A percentile compares a stretch with the other conserved stretches of the same genome.
Evolutionary conservation across 1,140 invertebrate genomes (phyloP).

Genomic region (Drosophila pruinosa): DNA sequence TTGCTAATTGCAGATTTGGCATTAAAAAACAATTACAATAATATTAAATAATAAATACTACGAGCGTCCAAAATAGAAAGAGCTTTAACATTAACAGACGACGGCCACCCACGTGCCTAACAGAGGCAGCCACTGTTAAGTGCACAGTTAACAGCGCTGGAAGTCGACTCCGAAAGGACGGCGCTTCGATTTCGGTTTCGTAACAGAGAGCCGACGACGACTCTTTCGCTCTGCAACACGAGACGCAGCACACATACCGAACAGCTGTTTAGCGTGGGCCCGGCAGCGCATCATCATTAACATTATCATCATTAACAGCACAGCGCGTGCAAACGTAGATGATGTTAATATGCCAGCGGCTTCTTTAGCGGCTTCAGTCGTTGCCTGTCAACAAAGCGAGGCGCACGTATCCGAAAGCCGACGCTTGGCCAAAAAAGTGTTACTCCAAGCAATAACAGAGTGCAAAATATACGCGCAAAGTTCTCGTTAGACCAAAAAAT

Average conservation of each 20-base stretch:
- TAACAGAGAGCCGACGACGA: constrained; percentile 13
- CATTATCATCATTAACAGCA: constrained; percentile 42
- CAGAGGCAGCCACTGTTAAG: constrained; percentile 25
- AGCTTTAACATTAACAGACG: background rate
- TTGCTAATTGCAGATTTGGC: constrained; percentile 27
- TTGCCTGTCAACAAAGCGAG: constrained; percentile 73
- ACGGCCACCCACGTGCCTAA: no score
- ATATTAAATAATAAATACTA: constrained; percentile 62
- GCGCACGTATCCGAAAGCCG: constrained; percentile 50
- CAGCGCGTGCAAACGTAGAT: constrained; percentile 23
- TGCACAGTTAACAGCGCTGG: constrained; percentile 48
- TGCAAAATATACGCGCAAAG: constrained; percentile 8
- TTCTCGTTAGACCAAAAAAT: background rate
- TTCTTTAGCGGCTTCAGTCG: constrained; percentile 76
- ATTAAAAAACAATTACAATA: constrained; percentile 68
- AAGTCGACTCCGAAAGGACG: constrained; percentile 43
- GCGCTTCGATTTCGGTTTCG: constrained; percentile 12
- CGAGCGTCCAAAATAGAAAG: background rate
- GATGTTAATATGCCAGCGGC: constrained; percentile 61
- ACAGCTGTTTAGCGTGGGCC: constrained; percentile 59
- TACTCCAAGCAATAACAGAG: background rate
- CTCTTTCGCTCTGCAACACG: background rate
- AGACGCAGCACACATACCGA: constrained; percentile 4
- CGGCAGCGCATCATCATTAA: constrained; percentile 47
- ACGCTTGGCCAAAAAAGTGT: constrained; percentile 4